Percentiles rank a stretch among this genome's conserved stretches.
phyloP scores from a whole-genome alignment of 2,888 invertebrate species.

The Drosophila prostipennis region DNA sequence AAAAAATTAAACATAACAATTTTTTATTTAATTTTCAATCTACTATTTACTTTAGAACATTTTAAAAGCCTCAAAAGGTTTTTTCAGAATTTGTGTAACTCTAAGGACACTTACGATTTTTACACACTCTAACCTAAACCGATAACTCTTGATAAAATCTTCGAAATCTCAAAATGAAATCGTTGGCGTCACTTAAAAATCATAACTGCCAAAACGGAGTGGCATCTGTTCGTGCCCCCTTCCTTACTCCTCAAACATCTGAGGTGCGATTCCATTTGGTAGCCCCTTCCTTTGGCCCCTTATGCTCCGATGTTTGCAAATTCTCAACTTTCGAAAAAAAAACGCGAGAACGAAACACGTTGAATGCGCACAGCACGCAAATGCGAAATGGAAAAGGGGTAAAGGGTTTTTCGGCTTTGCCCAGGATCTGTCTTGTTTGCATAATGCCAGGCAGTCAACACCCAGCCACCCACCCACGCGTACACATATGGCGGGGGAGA shows the following conservation, averaged over 20 bases:
- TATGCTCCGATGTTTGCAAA: constrained; percentile 38
- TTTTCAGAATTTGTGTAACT: too few relatives aligned
- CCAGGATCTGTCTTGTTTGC: constrained; percentile 45
- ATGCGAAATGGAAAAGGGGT: constrained; percentile 9
- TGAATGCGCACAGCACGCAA: constrained; percentile 32
- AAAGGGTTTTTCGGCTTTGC: constrained; percentile 18
- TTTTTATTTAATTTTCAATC: too few relatives aligned
- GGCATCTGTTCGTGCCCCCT: constrained; percentile 8
- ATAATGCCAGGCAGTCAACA: constrained; percentile 48
- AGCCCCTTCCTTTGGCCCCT: not conserved
- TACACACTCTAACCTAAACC: too few relatives aligned
- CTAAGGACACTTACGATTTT: too few relatives aligned
- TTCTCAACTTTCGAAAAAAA: constrained; percentile 34
- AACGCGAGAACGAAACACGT: constrained; percentile 36
- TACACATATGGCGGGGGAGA: not conserved
- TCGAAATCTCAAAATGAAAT: constrained; percentile 9
- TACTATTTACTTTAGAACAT: too few relatives aligned
- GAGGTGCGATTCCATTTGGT: constrained; percentile 19
- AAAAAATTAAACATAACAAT: too few relatives aligned
- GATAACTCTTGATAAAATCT: not conserved
- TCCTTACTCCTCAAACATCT: not conserved
- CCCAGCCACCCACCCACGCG: constrained; percentile 1
- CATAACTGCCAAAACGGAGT: constrained; percentile 30
- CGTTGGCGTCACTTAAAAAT: constrained; percentile 31
- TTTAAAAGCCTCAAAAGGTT: too few relatives aligned